Evolutionary conservation across 2,888 invertebrate genomes (phyloP).

Genomic region (Camptogramma bilineatum): DNA sequence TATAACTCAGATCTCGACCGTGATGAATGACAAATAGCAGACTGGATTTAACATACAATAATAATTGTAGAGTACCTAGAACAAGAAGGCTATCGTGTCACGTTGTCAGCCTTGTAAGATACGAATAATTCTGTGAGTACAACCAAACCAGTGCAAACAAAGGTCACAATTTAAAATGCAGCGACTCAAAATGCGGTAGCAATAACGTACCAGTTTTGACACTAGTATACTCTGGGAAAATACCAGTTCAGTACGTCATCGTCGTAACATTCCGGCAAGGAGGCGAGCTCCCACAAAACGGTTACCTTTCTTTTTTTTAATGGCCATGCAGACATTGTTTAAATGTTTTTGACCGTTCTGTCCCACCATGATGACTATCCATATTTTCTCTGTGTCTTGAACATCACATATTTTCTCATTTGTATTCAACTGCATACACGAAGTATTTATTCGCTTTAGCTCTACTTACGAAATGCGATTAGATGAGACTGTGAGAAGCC

Average conservation of each 20-base stretch:
- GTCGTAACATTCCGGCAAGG: conserved; percentile 36
- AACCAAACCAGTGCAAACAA: conserved; percentile 12
- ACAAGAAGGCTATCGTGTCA: conserved; percentile 19
- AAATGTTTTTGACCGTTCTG: conserved; percentile 15
- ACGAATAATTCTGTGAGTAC: conserved; percentile 17
- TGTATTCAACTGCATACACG: conserved; percentile 28
- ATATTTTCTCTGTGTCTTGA: conserved; percentile 26
- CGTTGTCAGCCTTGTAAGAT: conserved; percentile 19
- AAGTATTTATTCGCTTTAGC: conserved; percentile 19
- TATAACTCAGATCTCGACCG: conserved; percentile 26
- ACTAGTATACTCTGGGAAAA: conserved; percentile 35
- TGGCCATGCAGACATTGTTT: conserved; percentile 22
- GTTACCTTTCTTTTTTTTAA: conserved; percentile 36
- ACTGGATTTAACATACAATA: conserved; percentile 29
- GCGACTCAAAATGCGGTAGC: conserved; percentile 19
- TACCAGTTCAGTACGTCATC: conserved; percentile 38
- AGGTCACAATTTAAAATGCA: conserved; percentile 31
- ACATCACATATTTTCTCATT: conserved; percentile 20
- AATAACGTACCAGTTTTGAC: conserved; percentile 31
- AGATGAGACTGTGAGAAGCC: conserved; percentile 21
- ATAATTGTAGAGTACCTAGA: conserved; percentile 17
- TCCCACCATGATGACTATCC: conserved; percentile 12
- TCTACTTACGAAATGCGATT: conserved; percentile 16
- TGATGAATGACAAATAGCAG: conserved; percentile 33
- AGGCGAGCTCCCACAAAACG: conserved; percentile 35